Conservation (phyloP, 1,140 invertebrate genomes). For the Lycorma delicatula region DNA sequence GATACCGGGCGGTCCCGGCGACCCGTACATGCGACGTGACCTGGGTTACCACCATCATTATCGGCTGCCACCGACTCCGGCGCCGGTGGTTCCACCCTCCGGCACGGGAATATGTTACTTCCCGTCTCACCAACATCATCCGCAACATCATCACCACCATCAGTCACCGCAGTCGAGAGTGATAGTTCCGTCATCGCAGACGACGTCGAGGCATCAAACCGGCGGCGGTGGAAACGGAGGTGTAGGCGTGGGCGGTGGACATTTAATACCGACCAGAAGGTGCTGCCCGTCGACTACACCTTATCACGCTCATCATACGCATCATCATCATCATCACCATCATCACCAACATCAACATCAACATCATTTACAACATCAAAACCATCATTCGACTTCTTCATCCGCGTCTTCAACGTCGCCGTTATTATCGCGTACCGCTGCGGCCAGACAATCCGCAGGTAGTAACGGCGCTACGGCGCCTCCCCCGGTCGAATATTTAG, state of each 20-base stretch:
- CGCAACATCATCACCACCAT: neutral
- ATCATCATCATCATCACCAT: neutral
- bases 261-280: too few species aligned
- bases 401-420: too few species aligned
- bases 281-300: neutral
- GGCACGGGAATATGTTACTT: too few species aligned
- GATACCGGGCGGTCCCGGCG: constrained; percentile 39
- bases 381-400: too few species aligned
- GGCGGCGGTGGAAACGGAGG: too few species aligned
- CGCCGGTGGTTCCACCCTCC: constrained; percentile 26
- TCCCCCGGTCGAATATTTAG: constrained; percentile 16
- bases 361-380: too few species aligned
- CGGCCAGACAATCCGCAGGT: too few species aligned
- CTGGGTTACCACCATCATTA: constrained; percentile 50
- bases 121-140: too few species aligned
- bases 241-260: too few species aligned
- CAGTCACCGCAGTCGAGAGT: neutral
- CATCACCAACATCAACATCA: neutral
- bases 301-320: neutral
- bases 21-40: constrained; percentile 51
- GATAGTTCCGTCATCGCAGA: too few species aligned
- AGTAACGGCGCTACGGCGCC: neutral
- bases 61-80: constrained; percentile 43
- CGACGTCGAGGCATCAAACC: too few species aligned
- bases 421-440: neutral